phyloP scores from a whole-genome alignment of 2,888 invertebrate species.

The Nysson spinosus region DNA sequence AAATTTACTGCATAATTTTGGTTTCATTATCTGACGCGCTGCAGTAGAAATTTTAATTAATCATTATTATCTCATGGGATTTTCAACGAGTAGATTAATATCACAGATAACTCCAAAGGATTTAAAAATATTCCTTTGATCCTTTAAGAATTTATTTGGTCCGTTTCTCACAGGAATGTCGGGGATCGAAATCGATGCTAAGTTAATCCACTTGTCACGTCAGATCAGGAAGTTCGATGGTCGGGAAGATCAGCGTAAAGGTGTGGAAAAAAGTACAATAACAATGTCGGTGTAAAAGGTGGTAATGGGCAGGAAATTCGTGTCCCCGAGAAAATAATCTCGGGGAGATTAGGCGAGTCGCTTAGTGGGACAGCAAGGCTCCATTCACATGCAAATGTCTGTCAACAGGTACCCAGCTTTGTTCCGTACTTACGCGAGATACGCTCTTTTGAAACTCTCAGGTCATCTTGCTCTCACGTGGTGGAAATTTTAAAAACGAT shows the following conservation, averaged over 20 bases:
- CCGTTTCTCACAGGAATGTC: background rate
- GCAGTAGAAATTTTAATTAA: too few relatives aligned
- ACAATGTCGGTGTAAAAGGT: conserved; percentile 57
- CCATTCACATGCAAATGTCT: conserved; percentile 75
- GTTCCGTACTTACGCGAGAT: conserved; percentile 50
- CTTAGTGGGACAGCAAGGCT: conserved; percentile 56
- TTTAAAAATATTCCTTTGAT: too few relatives aligned
- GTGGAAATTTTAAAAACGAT: conserved; percentile 52
- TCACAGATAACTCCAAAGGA: too few relatives aligned
- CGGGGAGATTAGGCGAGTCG: conserved; percentile 65
- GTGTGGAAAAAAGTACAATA: conserved; percentile 54
- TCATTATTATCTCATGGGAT: too few relatives aligned
- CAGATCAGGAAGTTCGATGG: conserved; percentile 21
- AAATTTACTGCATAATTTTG: too few relatives aligned
- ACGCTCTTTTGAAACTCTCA: conserved; percentile 41
- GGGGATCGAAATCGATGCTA: too few relatives aligned
- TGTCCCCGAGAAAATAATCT: conserved; percentile 70
- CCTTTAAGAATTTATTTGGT: too few relatives aligned
- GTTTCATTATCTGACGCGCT: too few relatives aligned
- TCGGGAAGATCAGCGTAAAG: conserved; percentile 40
- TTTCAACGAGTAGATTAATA: too few relatives aligned
- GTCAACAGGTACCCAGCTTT: conserved; percentile 67
- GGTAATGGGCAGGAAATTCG: conserved; percentile 66
- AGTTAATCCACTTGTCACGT: conserved; percentile 14
- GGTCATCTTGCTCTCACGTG: conserved; percentile 31